Percentiles rank a stretch among this genome's conserved stretches.
These are phyloP conservation scores for Prosapia bicincta DNA, from an alignment of 2,888 invertebrate genomes.

Conservation along the genomic window DNA sequence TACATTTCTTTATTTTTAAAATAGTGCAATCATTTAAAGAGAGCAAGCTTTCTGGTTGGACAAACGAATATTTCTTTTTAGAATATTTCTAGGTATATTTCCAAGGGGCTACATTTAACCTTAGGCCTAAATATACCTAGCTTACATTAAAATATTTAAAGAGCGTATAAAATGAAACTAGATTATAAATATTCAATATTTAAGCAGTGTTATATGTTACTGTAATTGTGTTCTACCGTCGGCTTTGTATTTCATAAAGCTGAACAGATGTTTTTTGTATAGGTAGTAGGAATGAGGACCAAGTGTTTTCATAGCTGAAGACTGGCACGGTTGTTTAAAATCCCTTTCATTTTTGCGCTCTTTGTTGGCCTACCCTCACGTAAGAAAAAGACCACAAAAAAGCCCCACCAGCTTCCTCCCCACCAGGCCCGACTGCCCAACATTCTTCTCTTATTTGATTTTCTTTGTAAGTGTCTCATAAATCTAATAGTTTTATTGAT, in stretches of 20 bases:
- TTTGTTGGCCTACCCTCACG: constrained; percentile 16
- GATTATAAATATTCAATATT: no score
- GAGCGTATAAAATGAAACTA: no score
- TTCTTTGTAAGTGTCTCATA: not conserved
- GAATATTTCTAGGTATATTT: no score
- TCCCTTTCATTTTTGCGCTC: constrained; percentile 26
- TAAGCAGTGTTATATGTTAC: no score
- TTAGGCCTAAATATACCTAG: no score
- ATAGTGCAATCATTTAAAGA: no score
- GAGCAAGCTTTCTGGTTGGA: no score
- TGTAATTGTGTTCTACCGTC: no score
- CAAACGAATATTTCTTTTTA: no score
- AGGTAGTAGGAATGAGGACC: not conserved
- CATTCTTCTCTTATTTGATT: not conserved
- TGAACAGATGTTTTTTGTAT: not conserved
- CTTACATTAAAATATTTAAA: no score
- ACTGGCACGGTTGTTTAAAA: constrained; percentile 19
- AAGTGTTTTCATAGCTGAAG: constrained; percentile 17
- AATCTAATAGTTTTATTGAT: constrained; percentile 2
- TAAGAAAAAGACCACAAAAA: constrained; percentile 17
- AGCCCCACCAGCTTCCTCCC: constrained; percentile 19
- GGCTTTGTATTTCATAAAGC: not conserved
- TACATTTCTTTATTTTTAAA: no score
- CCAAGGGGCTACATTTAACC: no score
- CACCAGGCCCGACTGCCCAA: not conserved